These are phyloP conservation scores for Tenebrio molitor DNA, from an alignment of 1,140 invertebrate species.

Conservation along the genomic window DNA sequence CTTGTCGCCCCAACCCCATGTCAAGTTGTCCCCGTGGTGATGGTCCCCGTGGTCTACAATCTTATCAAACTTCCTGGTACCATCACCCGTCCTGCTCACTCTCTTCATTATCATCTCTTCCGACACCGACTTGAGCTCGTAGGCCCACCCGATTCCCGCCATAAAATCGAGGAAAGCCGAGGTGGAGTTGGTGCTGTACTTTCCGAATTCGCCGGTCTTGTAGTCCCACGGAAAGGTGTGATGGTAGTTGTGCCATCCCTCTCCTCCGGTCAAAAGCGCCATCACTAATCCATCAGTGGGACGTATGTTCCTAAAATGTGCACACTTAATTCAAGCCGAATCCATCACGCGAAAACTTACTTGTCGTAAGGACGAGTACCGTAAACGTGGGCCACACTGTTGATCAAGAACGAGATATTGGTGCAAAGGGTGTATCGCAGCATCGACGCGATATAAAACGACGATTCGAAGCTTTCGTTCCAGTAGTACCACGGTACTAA, in stretches of 20 bases:
- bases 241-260: constrained; percentile 93
- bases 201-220: constrained; percentile 75
- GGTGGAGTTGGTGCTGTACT: constrained; percentile 80
- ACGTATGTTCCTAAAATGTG: constrained; percentile 80
- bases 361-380: constrained; percentile 78
- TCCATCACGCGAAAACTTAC: too few relatives aligned
- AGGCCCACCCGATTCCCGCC: constrained; percentile 79
- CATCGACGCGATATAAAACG: constrained; percentile 3
- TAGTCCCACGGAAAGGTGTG: constrained; percentile 89
- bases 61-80: constrained; percentile 60
- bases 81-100: constrained; percentile 77
- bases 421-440: constrained; percentile 70
- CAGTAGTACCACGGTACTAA: constrained; percentile 76
- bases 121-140: constrained; percentile 82
- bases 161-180: constrained; percentile 86
- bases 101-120: constrained; percentile 74
- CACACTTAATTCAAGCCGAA: too few relatives aligned
- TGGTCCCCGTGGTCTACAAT: constrained; percentile 14
- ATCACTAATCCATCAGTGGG: constrained; percentile 80
- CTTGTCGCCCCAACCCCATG: constrained; percentile 70
- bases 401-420: constrained; percentile 80
- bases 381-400: constrained; percentile 78
- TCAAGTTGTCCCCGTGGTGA: constrained; percentile 68
- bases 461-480: constrained; percentile 65
- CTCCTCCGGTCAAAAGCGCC: constrained; percentile 73